phyloP scores from a whole-genome alignment of 2,888 invertebrate species.

The Aphodius sticticus region DNA sequence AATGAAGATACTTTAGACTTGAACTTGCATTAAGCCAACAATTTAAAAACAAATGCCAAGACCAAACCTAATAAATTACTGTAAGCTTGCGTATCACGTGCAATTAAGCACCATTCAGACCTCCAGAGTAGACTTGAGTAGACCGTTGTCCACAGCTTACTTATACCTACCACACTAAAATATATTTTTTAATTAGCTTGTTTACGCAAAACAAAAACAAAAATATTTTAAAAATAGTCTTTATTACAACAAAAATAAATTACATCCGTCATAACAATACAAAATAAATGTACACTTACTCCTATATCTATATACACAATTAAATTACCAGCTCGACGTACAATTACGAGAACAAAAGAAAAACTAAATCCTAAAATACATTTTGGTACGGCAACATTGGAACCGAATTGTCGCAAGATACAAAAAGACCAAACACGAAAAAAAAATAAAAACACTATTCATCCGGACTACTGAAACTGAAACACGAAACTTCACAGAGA shows the following conservation, averaged over 20 bases:
- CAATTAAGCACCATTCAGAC: too few relatives aligned
- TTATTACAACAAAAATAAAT: slow-evolving; percentile 42
- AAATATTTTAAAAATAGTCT: slow-evolving; percentile 38
- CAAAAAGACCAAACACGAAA: neutral
- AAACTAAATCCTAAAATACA: neutral
- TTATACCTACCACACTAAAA: too few relatives aligned
- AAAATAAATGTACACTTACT: slow-evolving; percentile 27
- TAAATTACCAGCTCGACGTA: neutral
- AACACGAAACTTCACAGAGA: slow-evolving; percentile 8
- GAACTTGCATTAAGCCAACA: too few relatives aligned
- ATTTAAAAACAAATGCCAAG: too few relatives aligned
- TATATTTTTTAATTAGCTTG: too few relatives aligned
- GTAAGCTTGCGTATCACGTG: too few relatives aligned
- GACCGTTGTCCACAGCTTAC: too few relatives aligned
- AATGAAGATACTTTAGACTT: too few relatives aligned
- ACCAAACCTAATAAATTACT: too few relatives aligned
- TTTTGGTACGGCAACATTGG: neutral
- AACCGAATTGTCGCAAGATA: neutral
- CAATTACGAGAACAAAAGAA: neutral
- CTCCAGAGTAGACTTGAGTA: too few relatives aligned
- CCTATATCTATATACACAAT: neutral
- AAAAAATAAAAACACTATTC: neutral
- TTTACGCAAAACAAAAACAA: neutral
- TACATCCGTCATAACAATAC: slow-evolving; percentile 32
- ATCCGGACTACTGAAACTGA: slow-evolving; percentile 4